These are phyloP conservation scores for Austrolebias charrua DNA, from an alignment of 2,797 vertebrate species.

Conservation along the genomic window DNA sequence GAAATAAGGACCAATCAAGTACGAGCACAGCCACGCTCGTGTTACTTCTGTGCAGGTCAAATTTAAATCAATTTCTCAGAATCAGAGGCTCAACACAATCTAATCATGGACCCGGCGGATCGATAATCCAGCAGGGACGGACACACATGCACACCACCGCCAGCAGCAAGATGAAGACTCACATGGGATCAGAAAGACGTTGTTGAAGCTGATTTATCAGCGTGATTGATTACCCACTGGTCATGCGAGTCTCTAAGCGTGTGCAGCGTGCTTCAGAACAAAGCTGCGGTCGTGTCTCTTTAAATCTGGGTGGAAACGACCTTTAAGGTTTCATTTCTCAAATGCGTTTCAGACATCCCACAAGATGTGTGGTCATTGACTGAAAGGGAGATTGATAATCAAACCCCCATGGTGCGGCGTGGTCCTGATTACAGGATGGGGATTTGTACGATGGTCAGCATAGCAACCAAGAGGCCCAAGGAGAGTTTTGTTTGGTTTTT, in stretches of 20 bases:
- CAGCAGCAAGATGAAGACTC: neutral
- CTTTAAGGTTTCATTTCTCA: neutral
- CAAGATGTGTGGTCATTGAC: conserved; percentile 12
- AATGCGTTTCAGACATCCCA: neutral
- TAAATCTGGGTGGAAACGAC: neutral
- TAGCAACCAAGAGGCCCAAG: conserved; percentile 22
- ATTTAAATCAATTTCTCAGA: conserved; percentile 25
- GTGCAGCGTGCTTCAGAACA: conserved; percentile 13
- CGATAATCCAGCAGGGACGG: conserved; percentile 21
- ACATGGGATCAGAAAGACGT: neutral
- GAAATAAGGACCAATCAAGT: neutral
- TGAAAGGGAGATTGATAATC: conserved; percentile 28
- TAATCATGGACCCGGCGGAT: conserved; percentile 40
- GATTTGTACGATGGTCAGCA: conserved; percentile 30
- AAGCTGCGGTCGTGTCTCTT: neutral
- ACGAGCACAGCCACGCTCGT: neutral
- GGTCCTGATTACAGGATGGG: conserved; percentile 26
- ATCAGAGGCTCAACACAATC: conserved; percentile 37
- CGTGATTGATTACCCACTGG: conserved; percentile 34
- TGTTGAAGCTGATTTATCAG: conserved; percentile 31
- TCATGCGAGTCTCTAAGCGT: neutral
- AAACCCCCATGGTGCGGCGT: neutral
- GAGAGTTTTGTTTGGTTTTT: neutral
- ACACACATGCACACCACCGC: neutral
- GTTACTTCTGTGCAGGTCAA: neutral